Evolutionary conservation across 2,113 vertebrate genomes (phyloP).

Genomic region (Fulmarus glacialis): DNA sequence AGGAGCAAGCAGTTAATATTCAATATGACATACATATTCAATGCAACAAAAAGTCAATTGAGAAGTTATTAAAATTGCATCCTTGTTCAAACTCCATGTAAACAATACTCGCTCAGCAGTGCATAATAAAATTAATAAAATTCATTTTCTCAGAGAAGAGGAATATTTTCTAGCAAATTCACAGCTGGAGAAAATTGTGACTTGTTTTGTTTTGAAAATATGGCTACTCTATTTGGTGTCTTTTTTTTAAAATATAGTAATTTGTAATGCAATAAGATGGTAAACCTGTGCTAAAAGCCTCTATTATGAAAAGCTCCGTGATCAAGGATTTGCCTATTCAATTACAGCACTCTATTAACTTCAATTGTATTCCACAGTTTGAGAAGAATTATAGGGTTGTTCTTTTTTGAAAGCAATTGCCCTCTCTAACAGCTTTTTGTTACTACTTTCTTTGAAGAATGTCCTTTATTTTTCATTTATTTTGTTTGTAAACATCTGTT

Average conservation of each 20-base stretch:
- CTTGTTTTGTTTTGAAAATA: background rate
- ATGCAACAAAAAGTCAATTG: background rate
- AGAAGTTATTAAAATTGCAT: background rate
- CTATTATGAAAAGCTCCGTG: background rate
- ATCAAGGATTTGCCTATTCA: background rate
- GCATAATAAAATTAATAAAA: background rate
- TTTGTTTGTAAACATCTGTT: background rate
- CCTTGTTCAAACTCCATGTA: background rate
- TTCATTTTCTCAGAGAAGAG: background rate
- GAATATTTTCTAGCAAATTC: background rate
- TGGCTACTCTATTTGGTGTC: background rate
- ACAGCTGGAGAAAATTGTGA: background rate
- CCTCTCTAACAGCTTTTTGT: background rate
- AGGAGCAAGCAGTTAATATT: background rate
- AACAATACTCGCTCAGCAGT: background rate
- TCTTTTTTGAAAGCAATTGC: background rate
- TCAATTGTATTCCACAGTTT: background rate
- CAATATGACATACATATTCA: background rate
- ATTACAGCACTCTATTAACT: background rate
- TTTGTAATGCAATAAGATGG: background rate
- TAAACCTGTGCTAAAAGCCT: background rate
- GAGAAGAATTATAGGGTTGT: background rate
- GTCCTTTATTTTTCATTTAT: background rate
- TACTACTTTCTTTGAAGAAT: background rate
- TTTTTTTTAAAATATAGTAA: background rate